These are phyloP conservation scores for Armadillidium nasatum DNA, from an alignment of 1,140 invertebrate species.

Conservation along the genomic window DNA sequence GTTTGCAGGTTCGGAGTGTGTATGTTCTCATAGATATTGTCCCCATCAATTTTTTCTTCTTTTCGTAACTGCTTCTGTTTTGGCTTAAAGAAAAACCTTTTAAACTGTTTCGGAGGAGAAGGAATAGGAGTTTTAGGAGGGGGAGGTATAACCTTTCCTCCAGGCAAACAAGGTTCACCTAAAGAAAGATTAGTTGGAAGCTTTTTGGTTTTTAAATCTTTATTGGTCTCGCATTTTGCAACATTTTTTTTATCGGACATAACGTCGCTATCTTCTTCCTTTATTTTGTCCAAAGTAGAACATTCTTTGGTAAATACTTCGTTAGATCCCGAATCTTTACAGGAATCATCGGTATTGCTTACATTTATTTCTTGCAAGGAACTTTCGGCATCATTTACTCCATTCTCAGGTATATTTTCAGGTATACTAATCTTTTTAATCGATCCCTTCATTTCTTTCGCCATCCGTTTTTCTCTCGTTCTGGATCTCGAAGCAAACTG, in stretches of 20 bases:
- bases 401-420: neutral
- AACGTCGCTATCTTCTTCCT: too few species aligned
- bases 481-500: neutral
- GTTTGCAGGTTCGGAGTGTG: slow-evolving; percentile 37
- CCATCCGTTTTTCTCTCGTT: slow-evolving; percentile 29
- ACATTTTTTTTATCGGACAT: neutral
- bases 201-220: slow-evolving; percentile 9
- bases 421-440: neutral
- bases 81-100: neutral
- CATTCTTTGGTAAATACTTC: too few species aligned
- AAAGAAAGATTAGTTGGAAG: slow-evolving; percentile 18
- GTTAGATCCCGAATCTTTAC: too few species aligned
- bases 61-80: neutral
- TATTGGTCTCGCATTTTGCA: neutral
- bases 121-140: slow-evolving; percentile 43
- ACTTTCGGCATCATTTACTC: neutral
- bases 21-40: slow-evolving; percentile 44
- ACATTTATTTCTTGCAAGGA: neutral
- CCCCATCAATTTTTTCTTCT: slow-evolving; percentile 19
- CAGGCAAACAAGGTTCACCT: slow-evolving; percentile 12
- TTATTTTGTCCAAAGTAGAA: too few species aligned
- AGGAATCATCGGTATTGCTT: too few species aligned
- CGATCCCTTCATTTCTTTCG: slow-evolving; percentile 22
- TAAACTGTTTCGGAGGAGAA: slow-evolving; percentile 31
- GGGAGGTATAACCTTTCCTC: slow-evolving; percentile 38